These are phyloP conservation scores for Neodiprion pinetum DNA, from an alignment of 1,140 invertebrate genomes.

Conservation along the genomic window DNA sequence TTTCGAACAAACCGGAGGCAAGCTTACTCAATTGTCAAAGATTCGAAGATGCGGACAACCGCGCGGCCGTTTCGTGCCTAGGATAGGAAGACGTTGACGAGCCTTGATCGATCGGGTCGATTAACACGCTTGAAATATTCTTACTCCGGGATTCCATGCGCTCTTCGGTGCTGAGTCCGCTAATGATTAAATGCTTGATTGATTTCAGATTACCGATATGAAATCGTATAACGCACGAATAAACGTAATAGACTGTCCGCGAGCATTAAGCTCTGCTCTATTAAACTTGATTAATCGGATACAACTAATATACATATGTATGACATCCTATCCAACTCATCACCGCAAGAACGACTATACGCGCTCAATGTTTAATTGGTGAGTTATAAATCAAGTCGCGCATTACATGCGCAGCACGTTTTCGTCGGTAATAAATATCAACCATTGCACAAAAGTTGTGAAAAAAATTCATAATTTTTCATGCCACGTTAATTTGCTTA, in stretches of 20 bases:
- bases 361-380: no score
- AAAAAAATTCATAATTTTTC: no score
- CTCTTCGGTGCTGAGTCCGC: background rate
- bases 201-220: conserved; percentile 48
- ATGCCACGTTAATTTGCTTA: no score
- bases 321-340: conserved; percentile 32
- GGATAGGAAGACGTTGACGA: background rate
- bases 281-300: conserved; percentile 52
- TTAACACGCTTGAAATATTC: no score
- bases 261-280: conserved; percentile 44
- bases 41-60: background rate
- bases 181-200: conserved; percentile 49
- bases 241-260: conserved; percentile 50
- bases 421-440: no score
- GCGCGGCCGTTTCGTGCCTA: background rate
- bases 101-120: no score
- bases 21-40: background rate
- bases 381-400: no score
- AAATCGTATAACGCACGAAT: conserved; percentile 39
- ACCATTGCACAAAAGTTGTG: no score
- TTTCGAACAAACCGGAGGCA: background rate
- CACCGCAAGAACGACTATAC: background rate
- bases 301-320: conserved; percentile 50
- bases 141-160: background rate
- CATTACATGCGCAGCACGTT: no score